Conservation (phyloP, 2,888 invertebrate species). For the Lasioglossum marginatum region DNA sequence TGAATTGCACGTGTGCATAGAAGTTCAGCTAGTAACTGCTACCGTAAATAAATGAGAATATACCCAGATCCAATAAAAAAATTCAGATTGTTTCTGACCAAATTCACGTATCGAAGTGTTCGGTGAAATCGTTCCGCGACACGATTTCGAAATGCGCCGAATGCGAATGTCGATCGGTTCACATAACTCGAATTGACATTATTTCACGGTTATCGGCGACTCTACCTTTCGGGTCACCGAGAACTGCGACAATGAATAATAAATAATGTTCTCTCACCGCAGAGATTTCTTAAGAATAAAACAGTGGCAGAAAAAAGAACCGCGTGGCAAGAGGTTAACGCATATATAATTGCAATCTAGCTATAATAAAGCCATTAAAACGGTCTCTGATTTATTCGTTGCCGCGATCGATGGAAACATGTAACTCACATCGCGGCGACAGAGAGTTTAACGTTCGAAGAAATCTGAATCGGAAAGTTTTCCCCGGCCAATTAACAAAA, state of each 20-base stretch:
- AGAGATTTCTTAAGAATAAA: background rate
- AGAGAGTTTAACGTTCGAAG: background rate
- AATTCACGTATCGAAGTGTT: background rate
- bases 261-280: background rate
- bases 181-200: background rate
- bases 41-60: background rate
- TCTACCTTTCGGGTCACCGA: background rate
- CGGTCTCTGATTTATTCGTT: background rate
- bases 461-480: background rate
- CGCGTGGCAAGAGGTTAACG: background rate
- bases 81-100: background rate
- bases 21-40: background rate
- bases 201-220: background rate
- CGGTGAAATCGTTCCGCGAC: background rate
- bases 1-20: background rate
- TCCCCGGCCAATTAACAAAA: background rate
- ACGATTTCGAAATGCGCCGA: background rate
- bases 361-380: background rate
- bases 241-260: background rate
- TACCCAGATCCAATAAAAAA: background rate
- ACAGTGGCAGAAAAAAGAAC: background rate
- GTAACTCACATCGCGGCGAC: background rate
- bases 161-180: background rate
- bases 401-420: background rate
- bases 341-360: background rate